These are phyloP conservation scores for Ceratina japonica DNA, from an alignment of 1,140 invertebrate species.

Conservation along the genomic window DNA sequence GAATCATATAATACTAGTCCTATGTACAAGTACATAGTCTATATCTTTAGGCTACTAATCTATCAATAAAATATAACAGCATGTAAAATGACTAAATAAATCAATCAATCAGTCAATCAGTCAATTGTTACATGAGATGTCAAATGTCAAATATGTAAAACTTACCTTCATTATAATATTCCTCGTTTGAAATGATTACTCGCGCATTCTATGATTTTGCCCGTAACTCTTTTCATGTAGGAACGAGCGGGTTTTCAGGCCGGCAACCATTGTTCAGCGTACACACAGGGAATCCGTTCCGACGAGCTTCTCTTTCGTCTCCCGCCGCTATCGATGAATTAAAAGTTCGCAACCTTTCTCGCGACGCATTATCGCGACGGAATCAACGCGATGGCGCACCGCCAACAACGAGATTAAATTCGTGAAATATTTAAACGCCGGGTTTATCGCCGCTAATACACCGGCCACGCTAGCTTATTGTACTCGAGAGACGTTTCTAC, in stretches of 20 bases:
- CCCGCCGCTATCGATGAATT: slow-evolving; percentile 16
- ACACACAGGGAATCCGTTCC: slow-evolving; percentile 1
- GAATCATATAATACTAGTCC: too few relatives aligned
- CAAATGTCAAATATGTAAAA: too few relatives aligned
- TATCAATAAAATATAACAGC: too few relatives aligned
- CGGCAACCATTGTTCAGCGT: slow-evolving; percentile 28
- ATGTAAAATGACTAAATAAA: too few relatives aligned
- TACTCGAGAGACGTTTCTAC: slow-evolving; percentile 16
- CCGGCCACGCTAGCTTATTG: background rate
- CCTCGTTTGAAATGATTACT: too few relatives aligned
- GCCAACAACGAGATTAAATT: slow-evolving; percentile 26
- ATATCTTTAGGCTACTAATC: too few relatives aligned
- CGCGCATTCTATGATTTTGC: too few relatives aligned
- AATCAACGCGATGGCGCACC: background rate
- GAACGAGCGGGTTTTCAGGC: slow-evolving; percentile 10
- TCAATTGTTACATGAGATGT: too few relatives aligned
- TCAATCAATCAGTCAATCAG: too few relatives aligned
- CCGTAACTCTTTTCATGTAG: too few relatives aligned
- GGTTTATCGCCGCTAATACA: background rate
- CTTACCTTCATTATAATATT: too few relatives aligned
- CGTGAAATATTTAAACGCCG: slow-evolving; percentile 27
- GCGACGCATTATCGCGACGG: slow-evolving; percentile 1
- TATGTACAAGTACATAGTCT: too few relatives aligned
- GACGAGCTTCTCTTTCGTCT: background rate
- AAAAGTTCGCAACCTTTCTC: slow-evolving; percentile 22